A percentile compares a stretch with the other conserved stretches of the same genome.
These are phyloP conservation scores for Phocoena sinus DNA, from an alignment of 2,113 vertebrate species.

Conservation along the genomic window DNA sequence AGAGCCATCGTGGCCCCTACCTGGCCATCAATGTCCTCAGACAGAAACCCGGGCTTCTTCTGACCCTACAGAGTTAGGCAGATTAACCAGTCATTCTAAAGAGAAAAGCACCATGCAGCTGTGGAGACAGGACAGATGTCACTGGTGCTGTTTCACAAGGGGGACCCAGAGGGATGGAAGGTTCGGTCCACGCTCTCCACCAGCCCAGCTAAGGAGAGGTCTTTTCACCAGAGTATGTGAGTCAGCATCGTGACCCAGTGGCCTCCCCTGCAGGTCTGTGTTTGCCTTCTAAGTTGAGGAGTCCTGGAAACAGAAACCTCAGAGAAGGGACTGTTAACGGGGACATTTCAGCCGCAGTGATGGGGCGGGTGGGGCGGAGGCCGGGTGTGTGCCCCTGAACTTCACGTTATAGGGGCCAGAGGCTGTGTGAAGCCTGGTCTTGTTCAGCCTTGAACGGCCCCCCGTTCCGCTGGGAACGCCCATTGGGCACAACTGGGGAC, in stretches of 20 bases:
- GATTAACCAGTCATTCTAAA: background rate
- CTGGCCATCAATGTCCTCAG: background rate
- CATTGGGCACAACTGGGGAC: no score
- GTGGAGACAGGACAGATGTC: background rate
- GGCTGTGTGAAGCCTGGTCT: background rate
- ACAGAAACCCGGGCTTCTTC: background rate
- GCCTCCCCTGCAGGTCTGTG: background rate
- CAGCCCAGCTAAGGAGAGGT: fast-evolving
- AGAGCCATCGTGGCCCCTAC: background rate
- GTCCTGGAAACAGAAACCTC: background rate
- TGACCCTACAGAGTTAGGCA: background rate
- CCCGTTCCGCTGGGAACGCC: background rate
- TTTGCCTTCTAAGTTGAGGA: background rate
- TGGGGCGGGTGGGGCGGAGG: no score
- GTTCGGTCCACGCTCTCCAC: fast-evolving
- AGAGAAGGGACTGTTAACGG: background rate
- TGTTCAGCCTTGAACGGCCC: fast-evolving
- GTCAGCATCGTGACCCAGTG: fast-evolving
- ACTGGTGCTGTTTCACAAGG: fast-evolving
- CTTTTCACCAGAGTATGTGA: background rate
- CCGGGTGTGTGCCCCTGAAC: fast-evolving
- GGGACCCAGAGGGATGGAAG: background rate
- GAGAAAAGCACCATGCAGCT: background rate
- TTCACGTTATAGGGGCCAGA: background rate
- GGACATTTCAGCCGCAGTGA: background rate